Evolutionary conservation across 2,888 invertebrate genomes (phyloP).

Genomic region (Drosophila anomalata): DNA sequence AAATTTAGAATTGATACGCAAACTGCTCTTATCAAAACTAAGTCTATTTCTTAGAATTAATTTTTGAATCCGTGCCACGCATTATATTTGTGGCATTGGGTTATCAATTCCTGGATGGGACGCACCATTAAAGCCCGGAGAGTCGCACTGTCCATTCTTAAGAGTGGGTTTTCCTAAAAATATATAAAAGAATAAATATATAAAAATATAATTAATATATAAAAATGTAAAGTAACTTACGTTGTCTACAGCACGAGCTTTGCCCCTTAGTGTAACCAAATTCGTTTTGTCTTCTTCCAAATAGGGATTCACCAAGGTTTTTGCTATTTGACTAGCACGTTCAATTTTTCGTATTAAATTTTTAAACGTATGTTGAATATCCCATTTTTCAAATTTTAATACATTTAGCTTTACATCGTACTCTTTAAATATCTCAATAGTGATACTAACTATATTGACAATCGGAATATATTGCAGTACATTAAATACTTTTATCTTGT

Average conservation of each 20-base stretch:
- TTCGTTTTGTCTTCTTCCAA: neutral
- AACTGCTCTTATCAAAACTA: no score
- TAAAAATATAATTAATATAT: neutral
- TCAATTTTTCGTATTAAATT: neutral
- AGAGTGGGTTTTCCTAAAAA: neutral
- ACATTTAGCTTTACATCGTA: neutral
- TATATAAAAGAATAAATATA: neutral
- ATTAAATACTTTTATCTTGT: neutral
- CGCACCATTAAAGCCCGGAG: neutral
- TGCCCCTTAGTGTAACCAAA: neutral
- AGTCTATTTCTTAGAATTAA: no score
- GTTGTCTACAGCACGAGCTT: neutral
- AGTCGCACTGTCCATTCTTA: neutral
- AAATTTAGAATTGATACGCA: no score
- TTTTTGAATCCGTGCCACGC: neutral
- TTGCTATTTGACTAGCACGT: neutral
- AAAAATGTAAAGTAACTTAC: neutral
- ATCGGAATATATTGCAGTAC: neutral
- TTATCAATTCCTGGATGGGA: neutral
- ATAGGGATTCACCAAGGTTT: neutral
- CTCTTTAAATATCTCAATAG: neutral
- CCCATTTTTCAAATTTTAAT: neutral
- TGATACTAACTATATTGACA: neutral
- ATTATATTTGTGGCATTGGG: neutral
- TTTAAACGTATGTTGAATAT: neutral